phyloP scores from a whole-genome alignment of 30 jellyfish, hydroid and myxozoan genomes.

The Chrysaora quinquecirrha region DNA sequence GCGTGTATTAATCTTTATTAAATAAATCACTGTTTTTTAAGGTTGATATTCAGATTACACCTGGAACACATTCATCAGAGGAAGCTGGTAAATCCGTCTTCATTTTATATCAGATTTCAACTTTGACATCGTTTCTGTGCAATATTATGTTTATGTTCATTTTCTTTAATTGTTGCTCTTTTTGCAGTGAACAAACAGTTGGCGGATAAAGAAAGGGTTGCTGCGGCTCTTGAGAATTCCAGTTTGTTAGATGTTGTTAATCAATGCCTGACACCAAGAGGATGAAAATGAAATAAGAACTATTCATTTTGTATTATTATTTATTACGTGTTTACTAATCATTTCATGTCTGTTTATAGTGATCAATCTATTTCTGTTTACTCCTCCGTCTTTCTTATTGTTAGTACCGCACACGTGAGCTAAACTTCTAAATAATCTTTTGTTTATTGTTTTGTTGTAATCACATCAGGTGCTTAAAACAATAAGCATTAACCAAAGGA shows the following conservation, averaged over 20 bases:
- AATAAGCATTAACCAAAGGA: too few relatives aligned
- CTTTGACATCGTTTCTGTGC: not conserved
- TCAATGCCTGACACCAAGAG: conserved; percentile 82
- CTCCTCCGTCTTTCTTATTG: not conserved
- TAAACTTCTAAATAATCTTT: not conserved
- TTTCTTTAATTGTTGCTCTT: too few relatives aligned
- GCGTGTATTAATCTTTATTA: too few relatives aligned
- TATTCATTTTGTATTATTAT: too few relatives aligned
- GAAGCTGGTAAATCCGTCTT: conserved; percentile 95
- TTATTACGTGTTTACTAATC: too few relatives aligned
- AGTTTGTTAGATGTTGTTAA: conserved; percentile 83
- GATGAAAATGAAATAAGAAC: conserved; percentile 1
- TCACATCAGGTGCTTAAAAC: too few relatives aligned
- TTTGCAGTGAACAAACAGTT: conserved; percentile 86
- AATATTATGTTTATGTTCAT: not conserved
- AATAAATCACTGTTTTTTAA: not conserved
- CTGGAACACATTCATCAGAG: conserved; percentile 93
- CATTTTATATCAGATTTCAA: too few relatives aligned
- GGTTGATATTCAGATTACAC: conserved; percentile 90
- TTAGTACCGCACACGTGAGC: not conserved
- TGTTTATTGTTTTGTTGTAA: not conserved
- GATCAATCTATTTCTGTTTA: too few relatives aligned
- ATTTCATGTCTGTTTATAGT: too few relatives aligned
- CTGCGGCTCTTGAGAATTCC: conserved; percentile 93
- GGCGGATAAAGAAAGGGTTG: conserved; percentile 95